Evolutionary conservation across 2,113 vertebrate genomes (phyloP).

Genomic region (Labrus mixtus): DNA sequence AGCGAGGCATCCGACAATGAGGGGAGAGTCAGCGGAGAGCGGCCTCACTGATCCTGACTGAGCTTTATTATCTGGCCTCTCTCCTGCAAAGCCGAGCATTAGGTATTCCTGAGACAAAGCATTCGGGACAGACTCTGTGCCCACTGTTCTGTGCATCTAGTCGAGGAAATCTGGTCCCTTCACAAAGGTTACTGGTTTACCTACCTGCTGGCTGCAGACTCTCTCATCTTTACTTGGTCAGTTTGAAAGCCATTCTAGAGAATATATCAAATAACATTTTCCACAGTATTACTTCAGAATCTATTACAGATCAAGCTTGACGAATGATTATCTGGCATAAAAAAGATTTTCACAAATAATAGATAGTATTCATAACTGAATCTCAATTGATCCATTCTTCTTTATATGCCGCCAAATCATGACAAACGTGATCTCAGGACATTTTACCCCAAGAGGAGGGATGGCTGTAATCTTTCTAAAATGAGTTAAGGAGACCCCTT

Average conservation of each 20-base stretch:
- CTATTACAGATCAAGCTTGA: no score
- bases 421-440: no score
- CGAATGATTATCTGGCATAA: no score
- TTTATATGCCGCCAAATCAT: no score
- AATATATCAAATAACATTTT: neutral
- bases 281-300: no score
- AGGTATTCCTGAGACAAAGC: conserved; percentile 60
- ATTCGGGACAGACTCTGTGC: conserved; percentile 32
- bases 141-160: conserved; percentile 21
- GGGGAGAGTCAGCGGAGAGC: conserved; percentile 76
- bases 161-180: conserved; percentile 24
- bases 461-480: no score
- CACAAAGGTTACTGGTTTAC: conserved; percentile 32
- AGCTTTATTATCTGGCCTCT: conserved; percentile 77
- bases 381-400: no score
- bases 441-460: no score
- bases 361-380: no score
- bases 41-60: conserved; percentile 79
- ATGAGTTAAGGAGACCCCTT: no score
- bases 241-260: neutral
- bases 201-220: conserved; percentile 11
- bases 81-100: conserved; percentile 61
- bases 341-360: no score
- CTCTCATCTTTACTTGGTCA: conserved; percentile 6
- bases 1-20: conserved; percentile 73